Base-by-base conservation (phyloP, 2,888 invertebrate species). In the Malachius bipustulatus region DNA sequence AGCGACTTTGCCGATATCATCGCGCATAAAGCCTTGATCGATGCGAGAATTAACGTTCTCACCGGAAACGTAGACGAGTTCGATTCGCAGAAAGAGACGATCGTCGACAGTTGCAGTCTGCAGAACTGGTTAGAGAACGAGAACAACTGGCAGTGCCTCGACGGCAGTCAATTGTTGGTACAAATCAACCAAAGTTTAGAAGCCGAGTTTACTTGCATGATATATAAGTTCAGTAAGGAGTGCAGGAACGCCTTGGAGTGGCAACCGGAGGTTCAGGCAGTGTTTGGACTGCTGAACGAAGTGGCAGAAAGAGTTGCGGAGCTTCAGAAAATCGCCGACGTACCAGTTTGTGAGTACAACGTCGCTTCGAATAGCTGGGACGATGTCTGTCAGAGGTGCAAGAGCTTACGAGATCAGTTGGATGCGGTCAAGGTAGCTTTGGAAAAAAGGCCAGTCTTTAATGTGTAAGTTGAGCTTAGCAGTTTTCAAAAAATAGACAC, bases 11-110 rank as follows among this genome's bases (percentile, higher is more conserved):
- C 79, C 9, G 80, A 80, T 51, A 69, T 81, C 35, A 66, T 79
- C 31, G 79, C 80, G 16, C 80, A 80, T 48, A 81, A 80, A 57
- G 77, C 80, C 26, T 63, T 84, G 38, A 73, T 84, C 35, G 82
- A 84, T 62, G 81, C 83, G 35, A 71, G 82, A 49, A 75, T 83
- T 47, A 70, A 73, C 32, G 75, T 82, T 32, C 65, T 82, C 31
- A 73, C 71, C 46, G 74, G 74, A 38, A 48, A 55, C 44, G 47
- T 51, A 37, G 36, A 41, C 19, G 42, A 47, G 26, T 36, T 41
- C 16, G 45, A 45, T 26, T 43, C 40, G 13, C 38, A 33, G 26
- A 35, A 36, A 30, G 45, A 34, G 32, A 36, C 12, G 40, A 41
- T 19, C 35, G 31, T 28, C 30, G 37, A 37, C 30, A 34, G 34